These are phyloP conservation scores for Ctenochaetus hawaiiensis DNA, from an alignment of 2,797 vertebrate genomes.

Conservation along the genomic window DNA sequence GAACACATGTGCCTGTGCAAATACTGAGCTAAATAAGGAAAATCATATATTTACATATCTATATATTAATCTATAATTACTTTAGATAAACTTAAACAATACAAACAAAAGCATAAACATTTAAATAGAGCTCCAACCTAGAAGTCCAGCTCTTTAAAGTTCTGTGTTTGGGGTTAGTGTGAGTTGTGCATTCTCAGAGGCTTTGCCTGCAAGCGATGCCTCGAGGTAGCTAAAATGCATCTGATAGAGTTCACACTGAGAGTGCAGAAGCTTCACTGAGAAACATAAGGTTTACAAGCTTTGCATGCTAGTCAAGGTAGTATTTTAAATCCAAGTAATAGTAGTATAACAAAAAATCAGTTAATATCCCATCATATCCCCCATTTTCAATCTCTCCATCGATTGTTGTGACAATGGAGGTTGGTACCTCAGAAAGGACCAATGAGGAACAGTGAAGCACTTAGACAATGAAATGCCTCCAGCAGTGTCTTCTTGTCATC, in stretches of 20 bases:
- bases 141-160: background rate
- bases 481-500: conserved; percentile 58
- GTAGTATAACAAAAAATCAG: background rate
- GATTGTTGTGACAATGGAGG: conserved; percentile 29
- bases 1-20: background rate
- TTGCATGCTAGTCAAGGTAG: background rate
- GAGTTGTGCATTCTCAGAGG: conserved; percentile 45
- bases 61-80: background rate
- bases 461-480: conserved; percentile 57
- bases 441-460: conserved; percentile 23
- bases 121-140: background rate
- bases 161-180: conserved; percentile 34
- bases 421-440: conserved; percentile 13
- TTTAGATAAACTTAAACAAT: background rate
- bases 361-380: background rate
- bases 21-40: background rate
- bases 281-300: conserved; percentile 2
- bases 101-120: background rate
- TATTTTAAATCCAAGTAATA: background rate
- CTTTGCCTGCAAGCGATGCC: conserved; percentile 54
- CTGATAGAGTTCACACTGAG: conserved; percentile 31
- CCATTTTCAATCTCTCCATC: conserved; percentile 26
- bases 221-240: conserved; percentile 50
- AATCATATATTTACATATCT: too few relatives aligned
- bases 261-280: conserved; percentile 7